phyloP scores from a whole-genome alignment of 2,888 invertebrate species.

The Aromia moschata region DNA sequence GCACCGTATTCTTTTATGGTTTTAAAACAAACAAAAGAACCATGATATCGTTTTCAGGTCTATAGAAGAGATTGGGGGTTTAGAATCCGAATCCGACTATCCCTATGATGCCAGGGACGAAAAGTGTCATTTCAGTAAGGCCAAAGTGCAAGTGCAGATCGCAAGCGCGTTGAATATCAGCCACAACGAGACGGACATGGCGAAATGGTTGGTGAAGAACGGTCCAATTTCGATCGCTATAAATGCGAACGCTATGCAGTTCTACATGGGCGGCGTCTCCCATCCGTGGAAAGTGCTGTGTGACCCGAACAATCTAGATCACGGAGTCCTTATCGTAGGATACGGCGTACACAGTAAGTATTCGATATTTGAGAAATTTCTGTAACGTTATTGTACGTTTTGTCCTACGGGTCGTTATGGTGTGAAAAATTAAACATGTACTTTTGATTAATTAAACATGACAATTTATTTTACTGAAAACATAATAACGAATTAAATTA shows the following conservation, averaged over 20 bases:
- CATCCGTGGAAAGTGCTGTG: conserved; percentile 90
- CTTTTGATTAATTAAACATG: too few species aligned
- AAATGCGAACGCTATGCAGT: conserved; percentile 97
- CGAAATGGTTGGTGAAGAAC: conserved; percentile 86
- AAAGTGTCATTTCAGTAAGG: conserved; percentile 78
- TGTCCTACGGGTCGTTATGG: too few species aligned
- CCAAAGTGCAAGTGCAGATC: conserved; percentile 72
- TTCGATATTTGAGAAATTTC: too few species aligned
- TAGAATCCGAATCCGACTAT: conserved; percentile 90
- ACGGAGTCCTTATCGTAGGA: conserved; percentile 96
- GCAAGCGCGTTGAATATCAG: conserved; percentile 86
- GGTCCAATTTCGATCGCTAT: conserved; percentile 96
- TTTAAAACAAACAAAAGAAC: too few species aligned
- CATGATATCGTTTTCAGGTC: conserved; percentile 71
- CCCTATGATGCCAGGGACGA: conserved; percentile 88
- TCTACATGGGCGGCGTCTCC: conserved; percentile 93
- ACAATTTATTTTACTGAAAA: too few species aligned
- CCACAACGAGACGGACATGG: conserved; percentile 88
- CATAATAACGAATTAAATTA: too few species aligned
- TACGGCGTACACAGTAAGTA: conserved; percentile 80
- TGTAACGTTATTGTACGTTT: too few species aligned
- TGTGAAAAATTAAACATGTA: too few species aligned
- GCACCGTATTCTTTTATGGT: too few species aligned
- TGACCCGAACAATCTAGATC: conserved; percentile 80
- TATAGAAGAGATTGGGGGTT: conserved; percentile 86